Percentiles rank a stretch among this genome's conserved stretches.
Conservation (phyloP, 2,888 invertebrate species). For the Athetis lepigone region DNA sequence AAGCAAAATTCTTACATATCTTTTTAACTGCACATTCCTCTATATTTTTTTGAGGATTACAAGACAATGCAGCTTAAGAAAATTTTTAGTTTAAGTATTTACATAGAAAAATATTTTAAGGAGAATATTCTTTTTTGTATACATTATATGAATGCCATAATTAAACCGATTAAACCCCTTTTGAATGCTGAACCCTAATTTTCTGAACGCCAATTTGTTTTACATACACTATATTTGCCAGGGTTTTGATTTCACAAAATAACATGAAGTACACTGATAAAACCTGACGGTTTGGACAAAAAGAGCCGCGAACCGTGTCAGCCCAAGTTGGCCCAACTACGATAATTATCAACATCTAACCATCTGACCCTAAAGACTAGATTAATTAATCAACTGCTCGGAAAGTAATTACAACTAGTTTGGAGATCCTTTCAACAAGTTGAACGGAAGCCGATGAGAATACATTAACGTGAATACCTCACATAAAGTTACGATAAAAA, state of each 20-base stretch:
- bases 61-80: no score
- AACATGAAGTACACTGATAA: not conserved
- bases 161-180: no score
- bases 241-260: not conserved
- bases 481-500: not conserved
- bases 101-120: no score
- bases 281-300: not conserved
- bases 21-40: no score
- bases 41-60: no score
- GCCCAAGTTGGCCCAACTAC: not conserved
- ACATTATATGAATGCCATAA: no score
- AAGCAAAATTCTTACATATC: no score
- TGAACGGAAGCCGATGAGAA: not conserved
- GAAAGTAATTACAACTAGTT: conserved; percentile 8
- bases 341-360: not conserved
- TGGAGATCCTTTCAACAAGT: not conserved
- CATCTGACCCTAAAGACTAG: not conserved
- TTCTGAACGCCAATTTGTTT: no score
- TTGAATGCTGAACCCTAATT: no score
- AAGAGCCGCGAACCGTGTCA: not conserved
- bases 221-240: no score
- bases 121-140: no score
- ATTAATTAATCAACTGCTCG: conserved; percentile 2
- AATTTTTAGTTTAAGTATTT: no score
- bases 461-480: not conserved